Evolutionary conservation across 2,113 vertebrate genomes (phyloP).

Genomic region (Oncorhynchus gorbuscha): DNA sequence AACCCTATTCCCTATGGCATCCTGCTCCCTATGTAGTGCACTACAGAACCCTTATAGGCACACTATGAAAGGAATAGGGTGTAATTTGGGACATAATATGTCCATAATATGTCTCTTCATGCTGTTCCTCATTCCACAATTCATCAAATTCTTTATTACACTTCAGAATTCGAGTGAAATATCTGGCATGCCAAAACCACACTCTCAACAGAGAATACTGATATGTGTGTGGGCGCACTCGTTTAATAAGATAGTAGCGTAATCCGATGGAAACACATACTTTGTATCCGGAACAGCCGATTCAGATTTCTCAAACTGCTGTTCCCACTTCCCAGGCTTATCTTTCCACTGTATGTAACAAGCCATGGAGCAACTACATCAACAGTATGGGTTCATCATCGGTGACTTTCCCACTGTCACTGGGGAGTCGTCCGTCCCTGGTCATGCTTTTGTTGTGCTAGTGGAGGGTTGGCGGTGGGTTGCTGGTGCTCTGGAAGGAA

Average conservation of each 20-base stretch:
- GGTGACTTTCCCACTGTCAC: not conserved
- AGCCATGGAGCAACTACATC: not conserved
- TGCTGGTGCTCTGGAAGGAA: too few species aligned
- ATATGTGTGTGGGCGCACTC: too few species aligned
- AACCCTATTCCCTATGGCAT: too few species aligned
- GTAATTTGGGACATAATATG: not conserved
- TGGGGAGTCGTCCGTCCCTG: not conserved
- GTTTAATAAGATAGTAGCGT: too few species aligned
- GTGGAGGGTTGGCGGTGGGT: slow-evolving; percentile 1
- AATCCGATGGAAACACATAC: not conserved
- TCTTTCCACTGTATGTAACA: too few species aligned
- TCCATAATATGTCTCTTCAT: not conserved
- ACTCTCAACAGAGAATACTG: too few species aligned
- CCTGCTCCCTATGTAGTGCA: too few species aligned
- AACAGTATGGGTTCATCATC: not conserved
- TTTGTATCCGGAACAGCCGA: not conserved
- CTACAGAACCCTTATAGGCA: too few species aligned
- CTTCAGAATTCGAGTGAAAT: not conserved
- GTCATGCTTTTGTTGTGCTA: not conserved
- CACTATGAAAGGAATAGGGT: not conserved
- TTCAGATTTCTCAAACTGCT: not conserved
- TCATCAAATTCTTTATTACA: not conserved
- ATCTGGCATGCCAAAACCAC: not conserved
- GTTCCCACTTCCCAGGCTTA: too few species aligned
- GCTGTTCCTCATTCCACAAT: not conserved